These are phyloP conservation scores for Ryuthela nishihirai DNA, from an alignment of 2,888 invertebrate species.

Conservation along the genomic window DNA sequence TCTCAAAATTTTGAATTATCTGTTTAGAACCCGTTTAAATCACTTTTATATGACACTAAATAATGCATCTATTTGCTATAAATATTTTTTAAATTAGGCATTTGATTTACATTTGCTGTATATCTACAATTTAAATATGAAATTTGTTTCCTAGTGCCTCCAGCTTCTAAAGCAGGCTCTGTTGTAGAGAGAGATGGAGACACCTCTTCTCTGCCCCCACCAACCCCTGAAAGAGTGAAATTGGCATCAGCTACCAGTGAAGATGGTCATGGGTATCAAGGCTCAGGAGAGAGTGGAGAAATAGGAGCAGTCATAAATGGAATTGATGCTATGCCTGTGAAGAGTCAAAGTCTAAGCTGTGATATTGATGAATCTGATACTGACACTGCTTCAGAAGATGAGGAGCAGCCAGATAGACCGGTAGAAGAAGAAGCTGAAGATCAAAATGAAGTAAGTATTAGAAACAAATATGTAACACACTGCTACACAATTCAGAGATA, in stretches of 20 bases:
- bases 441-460: slow-evolving; percentile 32
- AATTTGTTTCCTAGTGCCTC: no score
- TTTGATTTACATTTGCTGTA: no score
- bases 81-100: no score
- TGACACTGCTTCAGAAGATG: slow-evolving; percentile 51
- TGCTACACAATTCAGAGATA: no score
- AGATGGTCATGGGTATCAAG: neutral
- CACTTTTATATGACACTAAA: no score
- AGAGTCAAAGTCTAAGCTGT: slow-evolving; percentile 23
- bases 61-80: no score
- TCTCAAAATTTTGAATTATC: no score
- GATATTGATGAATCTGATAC: slow-evolving; percentile 45
- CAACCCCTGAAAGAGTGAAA: slow-evolving; percentile 15
- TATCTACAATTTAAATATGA: no score
- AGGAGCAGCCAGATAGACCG: slow-evolving; percentile 48
- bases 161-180: slow-evolving; percentile 6
- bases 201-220: slow-evolving; percentile 4
- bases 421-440: slow-evolving; percentile 23
- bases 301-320: slow-evolving; percentile 9
- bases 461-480: no score
- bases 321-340: neutral
- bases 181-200: slow-evolving; percentile 20
- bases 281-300: neutral
- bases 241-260: slow-evolving; percentile 1
- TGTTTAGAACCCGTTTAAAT: no score